Percentiles rank a stretch among this genome's conserved stretches.
These are phyloP conservation scores for Cerceris rybyensis DNA, from an alignment of 2,888 invertebrate genomes.

Conservation along the genomic window DNA sequence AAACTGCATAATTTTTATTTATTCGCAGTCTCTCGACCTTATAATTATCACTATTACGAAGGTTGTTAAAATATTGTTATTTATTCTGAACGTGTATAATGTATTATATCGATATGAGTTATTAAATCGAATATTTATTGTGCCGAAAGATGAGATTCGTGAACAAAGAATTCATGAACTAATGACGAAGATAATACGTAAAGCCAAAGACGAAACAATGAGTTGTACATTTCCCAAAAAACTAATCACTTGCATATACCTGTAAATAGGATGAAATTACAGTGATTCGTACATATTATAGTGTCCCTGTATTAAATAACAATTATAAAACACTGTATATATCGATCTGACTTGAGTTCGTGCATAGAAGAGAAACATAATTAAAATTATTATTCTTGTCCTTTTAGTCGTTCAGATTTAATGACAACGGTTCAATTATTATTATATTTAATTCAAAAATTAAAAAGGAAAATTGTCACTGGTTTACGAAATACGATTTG, in stretches of 20 bases:
- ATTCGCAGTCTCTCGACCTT: no score
- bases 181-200: conserved; percentile 1
- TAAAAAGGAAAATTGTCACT: background rate
- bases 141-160: background rate
- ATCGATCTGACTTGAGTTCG: conserved; percentile 22
- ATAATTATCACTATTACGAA: no score
- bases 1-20: no score
- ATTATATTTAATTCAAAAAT: no score
- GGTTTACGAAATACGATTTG: background rate
- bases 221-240: conserved; percentile 54
- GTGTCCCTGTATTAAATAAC: conserved; percentile 35
- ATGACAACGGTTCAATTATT: no score
- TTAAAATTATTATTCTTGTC: background rate
- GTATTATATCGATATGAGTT: background rate
- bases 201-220: conserved; percentile 10
- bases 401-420: background rate
- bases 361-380: conserved; percentile 19
- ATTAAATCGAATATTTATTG: background rate
- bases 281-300: conserved; percentile 21
- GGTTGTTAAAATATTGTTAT: background rate
- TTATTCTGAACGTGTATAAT: background rate
- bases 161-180: background rate
- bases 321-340: conserved; percentile 55
- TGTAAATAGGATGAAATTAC: conserved; percentile 57
- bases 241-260: conserved; percentile 53